Evolutionary conservation across 1,140 invertebrate genomes (phyloP).

Genomic region (Apolygus lucorum): DNA sequence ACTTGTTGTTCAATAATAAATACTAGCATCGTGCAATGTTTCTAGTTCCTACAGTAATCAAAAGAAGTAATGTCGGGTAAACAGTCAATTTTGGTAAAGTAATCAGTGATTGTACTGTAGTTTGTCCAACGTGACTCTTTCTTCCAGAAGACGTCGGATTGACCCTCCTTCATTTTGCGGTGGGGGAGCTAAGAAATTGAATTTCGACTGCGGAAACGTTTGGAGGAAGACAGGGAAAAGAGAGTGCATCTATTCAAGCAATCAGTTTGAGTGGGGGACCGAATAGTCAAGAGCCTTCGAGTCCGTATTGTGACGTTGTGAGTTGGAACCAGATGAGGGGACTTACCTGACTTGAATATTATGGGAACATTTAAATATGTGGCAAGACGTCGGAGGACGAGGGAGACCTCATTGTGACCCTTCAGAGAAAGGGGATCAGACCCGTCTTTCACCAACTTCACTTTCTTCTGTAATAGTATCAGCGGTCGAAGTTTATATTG

Average conservation of each 20-base stretch:
- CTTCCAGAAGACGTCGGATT: not conserved
- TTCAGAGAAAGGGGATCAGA: no score
- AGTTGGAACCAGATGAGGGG: not conserved
- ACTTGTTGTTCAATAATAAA: no score
- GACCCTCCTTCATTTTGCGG: not conserved
- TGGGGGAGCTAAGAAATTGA: not conserved
- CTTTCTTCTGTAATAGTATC: no score
- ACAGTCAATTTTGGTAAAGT: no score
- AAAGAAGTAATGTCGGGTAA: no score
- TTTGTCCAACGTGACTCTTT: conserved; percentile 2
- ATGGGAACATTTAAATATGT: not conserved
- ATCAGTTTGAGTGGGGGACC: conserved; percentile 1
- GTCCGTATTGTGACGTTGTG: not conserved
- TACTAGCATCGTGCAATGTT: no score
- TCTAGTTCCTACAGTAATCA: no score
- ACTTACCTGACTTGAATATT: conserved; percentile 8
- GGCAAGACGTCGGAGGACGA: not conserved
- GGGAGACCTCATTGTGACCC: no score
- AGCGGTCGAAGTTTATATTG: no score
- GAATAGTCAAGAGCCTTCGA: conserved; percentile 6
- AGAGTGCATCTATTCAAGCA: not conserved
- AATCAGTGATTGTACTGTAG: no score
- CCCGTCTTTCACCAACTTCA: no score
- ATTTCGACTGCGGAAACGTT: conserved; percentile 2
- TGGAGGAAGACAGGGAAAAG: not conserved